Evolutionary conservation across 2,888 invertebrate species (phyloP).

Genomic region (Philereme transversata): DNA sequence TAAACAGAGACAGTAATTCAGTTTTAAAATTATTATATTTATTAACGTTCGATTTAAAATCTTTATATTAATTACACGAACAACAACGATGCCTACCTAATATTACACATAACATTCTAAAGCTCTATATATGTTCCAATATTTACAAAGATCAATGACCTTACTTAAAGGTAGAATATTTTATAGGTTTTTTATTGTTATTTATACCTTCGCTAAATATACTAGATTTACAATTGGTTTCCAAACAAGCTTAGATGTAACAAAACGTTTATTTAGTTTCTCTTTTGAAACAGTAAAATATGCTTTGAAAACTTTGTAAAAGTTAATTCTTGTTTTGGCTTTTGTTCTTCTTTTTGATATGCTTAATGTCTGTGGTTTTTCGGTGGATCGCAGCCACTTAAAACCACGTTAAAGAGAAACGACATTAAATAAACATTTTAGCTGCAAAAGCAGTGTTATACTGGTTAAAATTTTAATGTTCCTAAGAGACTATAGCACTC

Average conservation of each 20-base stretch:
- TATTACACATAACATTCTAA: not conserved
- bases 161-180: conserved; percentile 27
- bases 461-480: not conserved
- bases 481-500: not conserved
- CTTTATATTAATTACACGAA: not conserved
- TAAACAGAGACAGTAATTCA: not conserved
- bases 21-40: conserved; percentile 1
- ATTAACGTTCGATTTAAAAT: not conserved
- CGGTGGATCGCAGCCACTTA: conserved; percentile 9
- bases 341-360: conserved; percentile 31
- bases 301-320: conserved; percentile 33
- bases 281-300: conserved; percentile 31
- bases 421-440: conserved; percentile 3
- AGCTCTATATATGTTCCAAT: conserved; percentile 21
- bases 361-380: conserved; percentile 30
- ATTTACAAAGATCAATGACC: conserved; percentile 55
- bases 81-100: not conserved
- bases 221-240: conserved; percentile 32
- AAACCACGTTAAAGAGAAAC: conserved; percentile 15
- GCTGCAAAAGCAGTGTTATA: not conserved
- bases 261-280: conserved; percentile 31
- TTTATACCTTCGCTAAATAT: conserved; percentile 38
- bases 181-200: conserved; percentile 28
- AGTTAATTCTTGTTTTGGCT: conserved; percentile 26
- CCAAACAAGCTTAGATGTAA: conserved; percentile 23